Evolutionary conservation across 1,140 invertebrate species (phyloP), one percentile per base, ranked within the genome.

Genomic region (Xylocopa sonorina): DNA sequence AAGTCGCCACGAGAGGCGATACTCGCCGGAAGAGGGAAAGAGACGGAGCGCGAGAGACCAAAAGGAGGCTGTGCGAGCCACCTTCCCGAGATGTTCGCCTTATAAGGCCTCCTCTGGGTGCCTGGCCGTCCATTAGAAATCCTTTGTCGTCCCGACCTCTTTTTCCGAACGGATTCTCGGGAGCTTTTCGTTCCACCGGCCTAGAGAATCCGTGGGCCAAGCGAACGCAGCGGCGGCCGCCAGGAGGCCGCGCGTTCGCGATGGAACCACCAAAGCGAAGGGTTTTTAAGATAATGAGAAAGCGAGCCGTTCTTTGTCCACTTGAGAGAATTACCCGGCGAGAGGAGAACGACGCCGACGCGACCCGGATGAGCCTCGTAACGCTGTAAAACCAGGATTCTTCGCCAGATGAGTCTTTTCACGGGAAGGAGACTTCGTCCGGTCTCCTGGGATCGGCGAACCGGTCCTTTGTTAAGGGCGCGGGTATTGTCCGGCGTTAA

Each of bases 111-210:
- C 87, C 88, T 82, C 87, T 78, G 82, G 78, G 88, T 87, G 80
- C 87, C 87, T 87, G 74, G 64, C 29, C 80, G 85, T 88, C 89
- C 89, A 92, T 91, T 91, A 89, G 87, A 92, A 90, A 86, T 83
- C 87, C 90, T 92, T 92, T 92, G 91, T 91, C 87, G 85, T 86
- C 84, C 85, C 82, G 74, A 78, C 80, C 78, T 85, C 83, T 89
- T 89, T 89, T 89, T 89, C 86, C 66, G 48, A 50, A 18, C 66
- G 75, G 43, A 82, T 80, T 86, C 84, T 72, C 71, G 27, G 24
- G 53, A 46, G 69, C 38, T 51, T 50, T 53, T 48, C 78, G 71
- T 63, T n/a, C n/a, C 72, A 53, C 48, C 74, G 68, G 43, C 46
- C 41, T 55, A 62, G 57, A 78, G 57, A 78, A 72, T 78, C 63